These are phyloP conservation scores for Tachyglossus aculeatus DNA, from an alignment of 2,797 vertebrate species.

Conservation along the genomic window DNA sequence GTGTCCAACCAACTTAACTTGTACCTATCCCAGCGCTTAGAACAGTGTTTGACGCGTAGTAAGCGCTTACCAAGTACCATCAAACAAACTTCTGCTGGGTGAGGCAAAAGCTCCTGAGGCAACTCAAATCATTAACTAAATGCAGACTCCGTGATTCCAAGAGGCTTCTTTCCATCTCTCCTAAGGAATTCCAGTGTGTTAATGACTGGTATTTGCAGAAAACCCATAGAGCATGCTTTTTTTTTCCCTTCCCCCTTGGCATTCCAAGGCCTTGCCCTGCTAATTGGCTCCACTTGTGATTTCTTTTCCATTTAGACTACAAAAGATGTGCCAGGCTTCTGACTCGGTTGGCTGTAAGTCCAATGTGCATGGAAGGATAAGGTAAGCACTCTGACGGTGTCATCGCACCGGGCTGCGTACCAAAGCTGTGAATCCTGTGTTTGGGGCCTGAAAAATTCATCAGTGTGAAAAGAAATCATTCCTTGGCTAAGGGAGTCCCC, in stretches of 20 bases:
- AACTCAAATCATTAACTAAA: not conserved
- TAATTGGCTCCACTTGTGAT: conserved; percentile 24
- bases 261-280: not conserved
- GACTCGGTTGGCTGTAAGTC: conserved; percentile 89
- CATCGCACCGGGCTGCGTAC: not conserved
- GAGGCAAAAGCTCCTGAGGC: not conserved
- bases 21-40: no score
- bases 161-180: not conserved
- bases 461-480: not conserved
- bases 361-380: conserved; percentile 89
- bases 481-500: conserved; percentile 11
- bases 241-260: no score
- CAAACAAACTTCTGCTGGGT: not conserved
- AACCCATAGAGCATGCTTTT: no score
- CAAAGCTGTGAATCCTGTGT: not conserved
- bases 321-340: conserved; percentile 96
- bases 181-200: not conserved
- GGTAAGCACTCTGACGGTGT: conserved; percentile 67
- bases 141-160: not conserved
- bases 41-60: no score
- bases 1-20: no score
- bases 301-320: conserved; percentile 78
- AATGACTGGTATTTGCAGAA: no score
- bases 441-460: conserved; percentile 6
- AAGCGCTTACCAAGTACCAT: no score